Evolutionary conservation across 2,888 invertebrate genomes (phyloP).

Genomic region (Microchrysa polita): DNA sequence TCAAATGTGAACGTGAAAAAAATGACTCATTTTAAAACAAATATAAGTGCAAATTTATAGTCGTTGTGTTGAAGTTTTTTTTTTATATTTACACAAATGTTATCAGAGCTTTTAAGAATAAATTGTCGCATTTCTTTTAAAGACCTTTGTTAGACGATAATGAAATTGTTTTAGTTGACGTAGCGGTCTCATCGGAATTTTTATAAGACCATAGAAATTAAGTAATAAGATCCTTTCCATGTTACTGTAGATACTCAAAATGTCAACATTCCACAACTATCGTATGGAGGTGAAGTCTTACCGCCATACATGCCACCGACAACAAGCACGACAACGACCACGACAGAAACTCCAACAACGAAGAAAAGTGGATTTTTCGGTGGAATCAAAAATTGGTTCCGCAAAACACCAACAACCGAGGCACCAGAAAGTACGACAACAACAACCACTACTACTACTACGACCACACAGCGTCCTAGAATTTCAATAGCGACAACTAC

Average conservation of each 20-base stretch:
- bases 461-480: background rate
- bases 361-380: conserved; percentile 59
- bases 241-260: conserved; percentile 23
- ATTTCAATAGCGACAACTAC: conserved; percentile 1
- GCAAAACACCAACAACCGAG: conserved; percentile 51
- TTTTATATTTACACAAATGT: too few species aligned
- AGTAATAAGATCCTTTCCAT: too few species aligned
- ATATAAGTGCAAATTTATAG: too few species aligned
- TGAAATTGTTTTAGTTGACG: too few species aligned
- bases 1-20: too few species aligned
- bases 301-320: conserved; percentile 21
- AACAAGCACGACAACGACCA: conserved; percentile 54
- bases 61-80: too few species aligned
- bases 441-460: conserved; percentile 35
- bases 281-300: conserved; percentile 21
- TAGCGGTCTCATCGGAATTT: too few species aligned
- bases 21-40: too few species aligned
- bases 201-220: too few species aligned
- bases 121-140: too few species aligned
- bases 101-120: too few species aligned
- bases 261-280: conserved; percentile 24
- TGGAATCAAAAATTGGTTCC: conserved; percentile 59
- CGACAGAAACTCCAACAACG: conserved; percentile 54
- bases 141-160: too few species aligned
- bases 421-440: conserved; percentile 53